Base-by-base conservation (phyloP, 2,888 invertebrate genomes). In the Leptinotarsa tumamoca region DNA sequence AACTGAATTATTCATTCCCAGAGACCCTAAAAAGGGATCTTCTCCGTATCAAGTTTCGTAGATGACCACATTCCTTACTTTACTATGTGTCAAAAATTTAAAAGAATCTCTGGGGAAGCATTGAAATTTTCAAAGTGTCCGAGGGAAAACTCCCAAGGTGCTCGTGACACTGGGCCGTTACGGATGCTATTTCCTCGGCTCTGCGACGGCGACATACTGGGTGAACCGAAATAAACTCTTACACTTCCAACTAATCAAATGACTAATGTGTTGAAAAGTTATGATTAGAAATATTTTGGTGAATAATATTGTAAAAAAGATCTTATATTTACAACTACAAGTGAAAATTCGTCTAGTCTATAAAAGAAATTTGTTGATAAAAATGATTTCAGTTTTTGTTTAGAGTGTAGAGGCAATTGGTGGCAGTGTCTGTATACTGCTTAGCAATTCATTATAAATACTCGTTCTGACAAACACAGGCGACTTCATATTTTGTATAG, bases 31-130 rank as follows among this genome's bases (percentile, higher is more conserved):
- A 76, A 69, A 74, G 82, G 82, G 84, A 76, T 76, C 68, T 78
- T 82, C 81, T 83, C 73, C 66, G 82, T 87, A 87, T 87, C 87
- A 82, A 83, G 83, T 87, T 86, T 85, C 87, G 79, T 72, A 79
- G 86, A 88, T 88, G 88, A 88, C 88, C 88, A 87, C 87, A 87
- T 87, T 88, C 85, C 84, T 81, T 85, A 87, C 87, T 87, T 88
- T 87, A 88, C 84, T 88, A 88, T 88, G 89, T 89, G 89, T 88
- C 88, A 89, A 89, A 89, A 88, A 88, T 88, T 88, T 89, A 88
- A 89, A 87, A 87, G 87, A 88, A 87, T 87, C 88, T 87, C 88
- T 79, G 74, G 82, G 88, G 88, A 87, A 83, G 82, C 88, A 87
- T 87, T 86, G 88, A 87, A 88, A 88, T 87, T 88, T 88, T 85